Evolutionary conservation across 1,140 invertebrate genomes (phyloP).

Genomic region (Pinna nobilis): DNA sequence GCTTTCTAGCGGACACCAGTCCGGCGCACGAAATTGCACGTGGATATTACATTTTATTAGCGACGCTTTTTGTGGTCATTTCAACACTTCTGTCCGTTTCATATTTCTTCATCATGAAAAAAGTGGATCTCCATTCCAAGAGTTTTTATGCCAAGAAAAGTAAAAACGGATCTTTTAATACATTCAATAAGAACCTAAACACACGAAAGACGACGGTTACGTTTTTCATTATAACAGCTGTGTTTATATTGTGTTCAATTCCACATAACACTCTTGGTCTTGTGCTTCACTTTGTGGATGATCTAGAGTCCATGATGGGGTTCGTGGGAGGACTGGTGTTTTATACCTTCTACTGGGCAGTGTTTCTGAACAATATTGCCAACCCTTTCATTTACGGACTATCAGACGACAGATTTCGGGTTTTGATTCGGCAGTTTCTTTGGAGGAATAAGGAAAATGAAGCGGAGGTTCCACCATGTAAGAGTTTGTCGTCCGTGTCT

Average conservation of each 20-base stretch:
- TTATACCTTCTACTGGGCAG: slow-evolving; percentile 27
- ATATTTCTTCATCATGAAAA: slow-evolving; percentile 33
- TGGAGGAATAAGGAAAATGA: neutral
- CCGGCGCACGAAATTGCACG: neutral
- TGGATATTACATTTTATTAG: slow-evolving; percentile 30
- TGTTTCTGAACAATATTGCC: slow-evolving; percentile 34
- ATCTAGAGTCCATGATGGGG: slow-evolving; percentile 25
- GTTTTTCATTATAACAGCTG: slow-evolving; percentile 29
- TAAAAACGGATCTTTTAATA: neutral
- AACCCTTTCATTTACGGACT: slow-evolving; percentile 40
- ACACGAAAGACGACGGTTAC: slow-evolving; percentile 32
- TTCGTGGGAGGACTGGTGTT: slow-evolving; percentile 6
- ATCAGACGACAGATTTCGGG: slow-evolving; percentile 26
- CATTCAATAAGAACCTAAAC: neutral
- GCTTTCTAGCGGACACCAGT: slow-evolving; percentile 10
- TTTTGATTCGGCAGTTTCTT: neutral
- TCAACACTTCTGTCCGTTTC: neutral
- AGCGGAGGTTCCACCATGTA: too few relatives aligned
- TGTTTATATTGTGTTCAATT: slow-evolving; percentile 22
- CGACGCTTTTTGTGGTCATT: neutral
- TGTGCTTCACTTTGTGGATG: slow-evolving; percentile 13
- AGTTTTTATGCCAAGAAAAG: slow-evolving; percentile 10
- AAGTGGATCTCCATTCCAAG: slow-evolving; percentile 27
- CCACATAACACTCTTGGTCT: slow-evolving; percentile 18
- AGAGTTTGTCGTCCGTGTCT: too few relatives aligned